Evolutionary conservation across 2,113 vertebrate genomes (phyloP).

Genomic region (Thinocorus orbignyianus): DNA sequence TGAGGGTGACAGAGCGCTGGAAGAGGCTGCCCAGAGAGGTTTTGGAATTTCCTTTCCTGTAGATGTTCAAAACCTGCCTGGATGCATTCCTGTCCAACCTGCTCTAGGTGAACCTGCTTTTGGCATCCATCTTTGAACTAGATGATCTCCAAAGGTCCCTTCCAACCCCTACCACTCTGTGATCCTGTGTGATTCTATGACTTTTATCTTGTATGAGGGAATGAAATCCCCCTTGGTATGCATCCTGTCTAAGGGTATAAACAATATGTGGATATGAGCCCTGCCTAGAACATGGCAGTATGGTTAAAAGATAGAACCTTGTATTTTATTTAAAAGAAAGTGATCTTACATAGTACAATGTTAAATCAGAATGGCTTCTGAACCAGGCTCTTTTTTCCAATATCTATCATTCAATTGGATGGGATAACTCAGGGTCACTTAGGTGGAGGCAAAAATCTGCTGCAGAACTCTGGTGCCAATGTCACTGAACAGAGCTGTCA

Average conservation of each 20-base stretch:
- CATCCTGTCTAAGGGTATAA: background rate
- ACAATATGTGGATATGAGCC: too few relatives aligned
- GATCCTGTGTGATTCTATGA: background rate
- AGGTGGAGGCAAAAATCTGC: background rate
- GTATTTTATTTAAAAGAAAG: background rate
- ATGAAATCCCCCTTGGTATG: background rate
- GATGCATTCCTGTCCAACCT: background rate
- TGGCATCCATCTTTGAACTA: background rate
- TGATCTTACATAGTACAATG: accelerated
- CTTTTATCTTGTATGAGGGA: background rate
- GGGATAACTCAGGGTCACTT: background rate
- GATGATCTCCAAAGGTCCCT: background rate
- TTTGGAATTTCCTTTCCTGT: background rate
- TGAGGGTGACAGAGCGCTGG: background rate
- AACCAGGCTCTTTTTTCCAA: background rate
- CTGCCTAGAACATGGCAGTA: background rate
- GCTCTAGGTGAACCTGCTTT: background rate
- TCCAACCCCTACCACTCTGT: background rate
- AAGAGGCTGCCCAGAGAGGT: background rate
- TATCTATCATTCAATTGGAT: background rate
- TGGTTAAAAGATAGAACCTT: background rate
- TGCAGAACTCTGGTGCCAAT: background rate
- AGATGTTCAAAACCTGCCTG: background rate
- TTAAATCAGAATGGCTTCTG: background rate
- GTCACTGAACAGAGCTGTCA: background rate